Evolutionary conservation across 1,140 invertebrate genomes (phyloP).

Genomic region (Macrobrachium rosenbergii): DNA sequence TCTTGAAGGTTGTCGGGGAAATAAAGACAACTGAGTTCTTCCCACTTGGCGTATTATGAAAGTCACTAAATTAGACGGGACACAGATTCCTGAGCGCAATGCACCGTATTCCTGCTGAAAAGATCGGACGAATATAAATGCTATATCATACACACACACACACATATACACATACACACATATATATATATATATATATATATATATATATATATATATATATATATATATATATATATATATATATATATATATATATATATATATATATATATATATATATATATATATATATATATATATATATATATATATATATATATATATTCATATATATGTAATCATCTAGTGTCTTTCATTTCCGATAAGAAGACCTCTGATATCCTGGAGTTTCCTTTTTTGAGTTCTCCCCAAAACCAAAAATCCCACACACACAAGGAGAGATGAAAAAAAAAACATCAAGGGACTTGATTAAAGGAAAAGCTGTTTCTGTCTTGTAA

Average conservation of each 20-base stretch:
- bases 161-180: slow-evolving; percentile 13
- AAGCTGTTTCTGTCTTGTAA: too few relatives aligned
- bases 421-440: background rate
- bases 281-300: slow-evolving; percentile 43
- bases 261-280: slow-evolving; percentile 30
- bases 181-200: slow-evolving; percentile 21
- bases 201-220: slow-evolving; percentile 5
- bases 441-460: background rate
- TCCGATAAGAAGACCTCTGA: background rate
- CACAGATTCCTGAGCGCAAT: too few relatives aligned
- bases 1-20: too few relatives aligned
- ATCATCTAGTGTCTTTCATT: background rate
- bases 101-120: too few relatives aligned
- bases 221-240: slow-evolving; percentile 29
- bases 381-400: background rate
- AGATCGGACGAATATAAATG: too few relatives aligned
- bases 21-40: too few relatives aligned
- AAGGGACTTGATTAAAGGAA: too few relatives aligned
- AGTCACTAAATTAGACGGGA: too few relatives aligned
- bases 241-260: slow-evolving; percentile 30
- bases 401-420: background rate
- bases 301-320: slow-evolving; percentile 25
- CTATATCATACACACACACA: too few relatives aligned
- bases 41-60: too few relatives aligned
- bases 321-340: background rate